Base-by-base conservation (phyloP, 2,888 invertebrate species). In the Chrysomela aeneicollis region DNA sequence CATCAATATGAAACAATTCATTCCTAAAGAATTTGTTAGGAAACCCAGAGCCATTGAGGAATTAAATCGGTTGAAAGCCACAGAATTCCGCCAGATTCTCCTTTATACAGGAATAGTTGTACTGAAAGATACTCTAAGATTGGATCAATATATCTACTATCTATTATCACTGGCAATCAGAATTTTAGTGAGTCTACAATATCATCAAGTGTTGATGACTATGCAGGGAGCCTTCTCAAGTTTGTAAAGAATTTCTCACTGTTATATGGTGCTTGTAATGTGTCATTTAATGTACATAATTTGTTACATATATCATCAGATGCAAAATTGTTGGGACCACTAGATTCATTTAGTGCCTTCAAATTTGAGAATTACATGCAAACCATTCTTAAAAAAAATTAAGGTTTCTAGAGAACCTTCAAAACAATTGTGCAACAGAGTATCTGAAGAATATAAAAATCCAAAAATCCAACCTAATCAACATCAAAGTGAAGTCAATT, bases 1-100 rank as follows among this genome's bases (percentile, higher is more conserved):
- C 26, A 6, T 26, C 4, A 26, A 26, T 6, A 3, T 26, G 26
- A 26, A 26, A 26, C 26, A 3, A 26, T 26, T 26, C 26, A 26
- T 26, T 26, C 26, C 26, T 26, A 26, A 26, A 6, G 26, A 26
- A 26, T 26, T 26, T 6, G 26, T 6, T 6, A 26, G 26, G 6
- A 26, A 26, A 6, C 26, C 26, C 3, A 26, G 26, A 26, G 26
- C 26, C 3, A 58, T 22, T 59, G 50, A 15, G 50, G 51, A 51
- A 26, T 5, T 26, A 6, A 6, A 26, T 26, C 3, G 26, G 26
- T 26, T 26, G 4, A 26, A 26, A 26, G 59, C 59, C n/a, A 59
- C 59, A 59, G 59, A 59, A 37, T 51, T 50, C 3, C 50, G 59
- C 6, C 59, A 59, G 51, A 51, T 59, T 17, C 52, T 59, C 19